phyloP scores from a whole-genome alignment of 2,888 invertebrate genomes.

The Andrena bicolor region DNA sequence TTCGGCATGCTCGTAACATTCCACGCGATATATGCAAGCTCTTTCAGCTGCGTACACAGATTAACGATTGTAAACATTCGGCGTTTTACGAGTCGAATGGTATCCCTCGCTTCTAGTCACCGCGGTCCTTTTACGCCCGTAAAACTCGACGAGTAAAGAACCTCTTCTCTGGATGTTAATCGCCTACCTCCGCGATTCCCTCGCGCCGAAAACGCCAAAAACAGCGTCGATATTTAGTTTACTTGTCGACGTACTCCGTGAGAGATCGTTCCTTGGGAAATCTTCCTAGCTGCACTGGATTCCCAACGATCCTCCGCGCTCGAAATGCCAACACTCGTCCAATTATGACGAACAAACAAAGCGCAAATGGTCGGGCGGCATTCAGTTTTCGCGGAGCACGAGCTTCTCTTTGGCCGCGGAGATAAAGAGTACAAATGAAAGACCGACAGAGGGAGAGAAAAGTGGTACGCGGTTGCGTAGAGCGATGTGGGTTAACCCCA shows the following conservation, averaged over 20 bases:
- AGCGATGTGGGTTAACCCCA: conserved; percentile 49
- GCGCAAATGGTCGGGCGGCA: conserved; percentile 26
- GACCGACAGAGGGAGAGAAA: neutral
- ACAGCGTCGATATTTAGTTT: neutral
- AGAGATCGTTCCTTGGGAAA: neutral
- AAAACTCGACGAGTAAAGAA: neutral
- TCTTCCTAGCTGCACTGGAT: neutral
- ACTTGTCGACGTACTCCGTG: no score
- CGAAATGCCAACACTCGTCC: neutral
- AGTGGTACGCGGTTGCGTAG: conserved; percentile 30
- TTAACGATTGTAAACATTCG: conserved; percentile 38
- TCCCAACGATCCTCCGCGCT: conserved; percentile 8
- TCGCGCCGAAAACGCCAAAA: neutral
- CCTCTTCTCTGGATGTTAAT: no score
- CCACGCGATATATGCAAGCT: conserved; percentile 1
- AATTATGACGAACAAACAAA: conserved; percentile 15
- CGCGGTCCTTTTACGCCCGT: neutral
- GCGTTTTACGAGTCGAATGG: conserved; percentile 19
- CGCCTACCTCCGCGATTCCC: neutral
- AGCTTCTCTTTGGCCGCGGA: conserved; percentile 13
- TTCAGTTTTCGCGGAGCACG: conserved; percentile 22
- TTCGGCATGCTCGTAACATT: conserved; percentile 34
- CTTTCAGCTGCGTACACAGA: conserved; percentile 11
- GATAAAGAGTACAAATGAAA: conserved; percentile 28
- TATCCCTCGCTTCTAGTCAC: neutral